Evolutionary conservation across 2,888 invertebrate genomes (phyloP).

Genomic region (Melanostoma mellinum): DNA sequence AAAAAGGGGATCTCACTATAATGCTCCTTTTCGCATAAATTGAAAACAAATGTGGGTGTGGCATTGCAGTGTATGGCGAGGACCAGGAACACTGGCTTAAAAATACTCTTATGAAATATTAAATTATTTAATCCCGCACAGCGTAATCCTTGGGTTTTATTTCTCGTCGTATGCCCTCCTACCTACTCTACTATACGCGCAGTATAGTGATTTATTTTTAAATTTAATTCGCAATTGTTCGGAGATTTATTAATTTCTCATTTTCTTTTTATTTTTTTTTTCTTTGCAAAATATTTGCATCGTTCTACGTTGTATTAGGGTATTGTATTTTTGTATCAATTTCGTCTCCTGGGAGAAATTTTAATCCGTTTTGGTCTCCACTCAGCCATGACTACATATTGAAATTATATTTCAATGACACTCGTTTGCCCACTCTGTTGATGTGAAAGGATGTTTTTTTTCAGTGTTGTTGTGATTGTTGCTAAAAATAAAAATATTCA

Average conservation of each 20-base stretch:
- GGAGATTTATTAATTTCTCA: slow-evolving; percentile 46
- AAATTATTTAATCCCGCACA: slow-evolving; percentile 54
- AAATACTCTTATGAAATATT: slow-evolving; percentile 59
- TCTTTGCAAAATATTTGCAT: too few relatives aligned
- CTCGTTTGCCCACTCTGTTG: slow-evolving; percentile 26
- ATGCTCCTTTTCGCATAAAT: neutral
- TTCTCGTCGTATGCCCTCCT: neutral
- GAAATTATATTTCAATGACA: slow-evolving; percentile 67
- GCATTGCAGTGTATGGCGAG: neutral
- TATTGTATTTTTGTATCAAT: slow-evolving; percentile 44
- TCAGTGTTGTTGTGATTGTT: slow-evolving; percentile 3
- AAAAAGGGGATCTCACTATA: too few relatives aligned
- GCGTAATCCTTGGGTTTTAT: slow-evolving; percentile 57
- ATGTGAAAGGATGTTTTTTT: slow-evolving; percentile 35
- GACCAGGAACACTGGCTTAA: slow-evolving; percentile 11
- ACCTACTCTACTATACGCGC: neutral
- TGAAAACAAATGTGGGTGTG: neutral
- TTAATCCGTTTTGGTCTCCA: slow-evolving; percentile 65
- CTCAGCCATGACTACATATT: slow-evolving; percentile 63
- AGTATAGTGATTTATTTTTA: slow-evolving; percentile 30
- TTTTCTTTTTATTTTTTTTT: slow-evolving; percentile 3
- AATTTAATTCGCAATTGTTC: slow-evolving; percentile 64
- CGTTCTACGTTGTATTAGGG: neutral
- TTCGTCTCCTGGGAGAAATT: slow-evolving; percentile 63
- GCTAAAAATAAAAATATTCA: slow-evolving; percentile 21